Evolutionary conservation across 1,140 invertebrate species (phyloP).

Genomic region (Pantala flavescens): DNA sequence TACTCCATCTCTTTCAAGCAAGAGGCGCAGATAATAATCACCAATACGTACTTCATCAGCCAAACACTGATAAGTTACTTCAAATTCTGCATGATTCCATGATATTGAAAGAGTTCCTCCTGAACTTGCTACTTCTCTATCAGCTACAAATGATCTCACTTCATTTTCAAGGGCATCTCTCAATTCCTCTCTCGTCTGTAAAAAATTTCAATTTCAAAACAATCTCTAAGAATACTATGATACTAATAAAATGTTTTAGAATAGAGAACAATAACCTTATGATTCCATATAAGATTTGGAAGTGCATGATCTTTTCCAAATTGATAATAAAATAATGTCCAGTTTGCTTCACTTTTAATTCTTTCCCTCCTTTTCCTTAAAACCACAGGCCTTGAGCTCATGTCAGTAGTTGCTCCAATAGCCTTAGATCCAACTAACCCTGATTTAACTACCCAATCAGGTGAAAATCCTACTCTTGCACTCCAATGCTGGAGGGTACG

Average conservation of each 20-base stretch:
- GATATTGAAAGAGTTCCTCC: slow-evolving; percentile 63
- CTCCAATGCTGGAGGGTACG: slow-evolving; percentile 85
- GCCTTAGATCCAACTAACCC: neutral
- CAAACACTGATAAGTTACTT: slow-evolving; percentile 85
- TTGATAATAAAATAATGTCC: slow-evolving; percentile 89
- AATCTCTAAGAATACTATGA: neutral
- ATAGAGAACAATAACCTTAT: slow-evolving; percentile 53
- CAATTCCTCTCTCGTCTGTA: slow-evolving; percentile 87
- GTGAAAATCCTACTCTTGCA: slow-evolving; percentile 50
- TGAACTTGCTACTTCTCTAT: slow-evolving; percentile 69
- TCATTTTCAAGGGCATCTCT: slow-evolving; percentile 88
- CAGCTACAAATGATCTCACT: slow-evolving; percentile 75
- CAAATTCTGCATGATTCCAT: slow-evolving; percentile 98
- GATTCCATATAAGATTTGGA: slow-evolving; percentile 98
- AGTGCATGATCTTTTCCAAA: slow-evolving; percentile 90
- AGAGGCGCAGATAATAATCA: slow-evolving; percentile 91
- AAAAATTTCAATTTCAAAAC: slow-evolving; percentile 18
- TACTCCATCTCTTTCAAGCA: slow-evolving; percentile 71
- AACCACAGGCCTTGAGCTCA: slow-evolving; percentile 60
- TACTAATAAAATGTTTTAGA: neutral
- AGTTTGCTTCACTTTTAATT: slow-evolving; percentile 87
- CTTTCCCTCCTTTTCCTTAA: slow-evolving; percentile 79
- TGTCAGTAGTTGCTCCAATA: slow-evolving; percentile 14
- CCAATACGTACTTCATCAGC: slow-evolving; percentile 96
- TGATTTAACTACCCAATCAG: slow-evolving; percentile 26